phyloP scores from a whole-genome alignment of 1,140 invertebrate genomes.

The Tyrophagus putrescentiae region DNA sequence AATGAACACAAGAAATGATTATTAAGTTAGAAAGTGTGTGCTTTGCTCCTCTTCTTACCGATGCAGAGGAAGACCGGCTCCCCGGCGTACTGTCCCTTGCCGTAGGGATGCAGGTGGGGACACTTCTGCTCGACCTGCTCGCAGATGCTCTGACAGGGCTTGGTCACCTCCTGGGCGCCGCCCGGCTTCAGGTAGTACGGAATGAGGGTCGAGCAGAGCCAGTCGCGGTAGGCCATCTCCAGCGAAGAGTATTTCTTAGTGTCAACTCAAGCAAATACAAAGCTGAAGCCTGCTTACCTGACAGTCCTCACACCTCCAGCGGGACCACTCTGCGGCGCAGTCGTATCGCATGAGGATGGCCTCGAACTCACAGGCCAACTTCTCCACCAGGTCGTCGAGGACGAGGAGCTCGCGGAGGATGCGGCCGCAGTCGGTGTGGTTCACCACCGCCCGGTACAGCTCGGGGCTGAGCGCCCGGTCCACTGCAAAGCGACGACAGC shows the following conservation, averaged over 20 bases:
- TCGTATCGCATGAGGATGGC: conserved; percentile 23
- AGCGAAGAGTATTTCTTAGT: not conserved
- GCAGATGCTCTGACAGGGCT: conserved; percentile 28
- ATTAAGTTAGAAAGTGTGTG: not conserved
- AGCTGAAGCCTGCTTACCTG: conserved; percentile 17
- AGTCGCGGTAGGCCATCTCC: conserved; percentile 28
- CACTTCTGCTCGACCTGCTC: conserved; percentile 29
- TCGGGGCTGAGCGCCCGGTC: not conserved
- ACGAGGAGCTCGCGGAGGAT: conserved; percentile 6
- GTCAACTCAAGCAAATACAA: conserved; percentile 4
- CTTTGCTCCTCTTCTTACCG: conserved; percentile 17
- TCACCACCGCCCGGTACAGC: conserved; percentile 1
- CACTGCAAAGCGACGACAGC: not conserved
- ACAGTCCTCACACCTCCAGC: conserved; percentile 25
- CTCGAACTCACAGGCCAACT: conserved; percentile 20
- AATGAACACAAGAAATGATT: conserved; percentile 6
- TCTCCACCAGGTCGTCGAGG: conserved; percentile 19
- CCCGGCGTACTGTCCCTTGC: conserved; percentile 29
- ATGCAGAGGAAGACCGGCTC: conserved; percentile 30
- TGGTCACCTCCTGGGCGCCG: conserved; percentile 15
- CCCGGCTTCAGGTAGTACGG: conserved; percentile 23
- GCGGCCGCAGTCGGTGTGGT: not conserved
- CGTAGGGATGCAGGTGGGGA: conserved; percentile 28
- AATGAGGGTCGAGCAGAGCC: conserved; percentile 28
- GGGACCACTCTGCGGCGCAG: conserved; percentile 24